phyloP scores from a whole-genome alignment of 2,888 invertebrate genomes.

The Peribatodes rhomboidaria region DNA sequence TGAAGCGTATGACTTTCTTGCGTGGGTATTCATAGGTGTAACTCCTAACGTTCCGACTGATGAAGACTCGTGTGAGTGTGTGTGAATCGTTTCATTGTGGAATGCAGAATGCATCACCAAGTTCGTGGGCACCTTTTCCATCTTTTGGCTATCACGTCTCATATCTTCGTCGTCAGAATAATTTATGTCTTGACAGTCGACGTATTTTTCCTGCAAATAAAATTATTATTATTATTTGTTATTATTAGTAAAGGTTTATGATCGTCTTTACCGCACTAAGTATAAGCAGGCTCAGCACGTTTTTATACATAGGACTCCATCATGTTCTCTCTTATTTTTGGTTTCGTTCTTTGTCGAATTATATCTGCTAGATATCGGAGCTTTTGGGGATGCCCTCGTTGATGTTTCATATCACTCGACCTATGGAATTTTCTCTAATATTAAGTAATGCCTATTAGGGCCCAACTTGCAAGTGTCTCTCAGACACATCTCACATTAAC shows the following conservation, averaged over 20 bases:
- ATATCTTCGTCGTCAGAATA: slow-evolving; percentile 71
- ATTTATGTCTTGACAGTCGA: slow-evolving; percentile 76
- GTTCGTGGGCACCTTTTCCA: slow-evolving; percentile 68
- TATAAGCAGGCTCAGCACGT: too few species aligned
- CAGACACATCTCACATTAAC: too few species aligned
- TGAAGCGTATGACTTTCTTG: slow-evolving; percentile 6
- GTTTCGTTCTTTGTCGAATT: too few species aligned
- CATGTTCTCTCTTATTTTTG: too few species aligned
- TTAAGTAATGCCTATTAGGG: too few species aligned
- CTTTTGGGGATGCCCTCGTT: too few species aligned
- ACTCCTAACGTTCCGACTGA: not conserved
- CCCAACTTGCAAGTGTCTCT: too few species aligned
- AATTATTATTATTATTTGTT: too few species aligned
- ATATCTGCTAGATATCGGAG: too few species aligned
- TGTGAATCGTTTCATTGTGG: slow-evolving; percentile 58
- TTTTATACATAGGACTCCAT: too few species aligned
- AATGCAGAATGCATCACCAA: slow-evolving; percentile 71
- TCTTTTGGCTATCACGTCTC: slow-evolving; percentile 53
- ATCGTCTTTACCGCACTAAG: not conserved
- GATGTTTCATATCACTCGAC: too few species aligned
- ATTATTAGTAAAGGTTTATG: not conserved
- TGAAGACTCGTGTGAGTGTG: slow-evolving; percentile 8
- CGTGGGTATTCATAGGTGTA: not conserved
- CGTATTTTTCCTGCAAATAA: slow-evolving; percentile 75
- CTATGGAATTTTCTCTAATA: too few species aligned